A percentile compares a stretch with the other conserved stretches of the same genome.
These are phyloP conservation scores for Leptatherina wallacei DNA, from an alignment of 2,797 vertebrate genomes.

Conservation along the genomic window DNA sequence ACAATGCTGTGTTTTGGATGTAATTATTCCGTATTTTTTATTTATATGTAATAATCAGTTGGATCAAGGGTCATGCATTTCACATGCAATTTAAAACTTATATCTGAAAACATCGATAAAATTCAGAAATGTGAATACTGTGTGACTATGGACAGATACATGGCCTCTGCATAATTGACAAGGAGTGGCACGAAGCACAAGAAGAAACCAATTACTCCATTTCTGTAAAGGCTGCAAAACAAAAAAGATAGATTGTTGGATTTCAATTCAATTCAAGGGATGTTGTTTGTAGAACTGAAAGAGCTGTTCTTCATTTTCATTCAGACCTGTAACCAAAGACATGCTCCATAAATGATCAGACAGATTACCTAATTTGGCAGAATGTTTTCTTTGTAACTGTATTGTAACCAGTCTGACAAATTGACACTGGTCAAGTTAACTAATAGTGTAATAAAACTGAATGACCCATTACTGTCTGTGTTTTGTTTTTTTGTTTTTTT, in stretches of 20 bases:
- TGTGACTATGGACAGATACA: slow-evolving; percentile 41
- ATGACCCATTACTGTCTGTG: slow-evolving; percentile 77
- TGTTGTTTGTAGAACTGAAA: slow-evolving; percentile 51
- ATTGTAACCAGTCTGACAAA: slow-evolving; percentile 77
- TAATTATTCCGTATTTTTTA: slow-evolving; percentile 86
- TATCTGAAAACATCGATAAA: slow-evolving; percentile 60
- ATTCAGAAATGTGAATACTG: slow-evolving; percentile 54
- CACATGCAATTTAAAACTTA: slow-evolving; percentile 71
- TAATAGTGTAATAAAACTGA: slow-evolving; percentile 84
- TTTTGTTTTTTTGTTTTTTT: neutral
- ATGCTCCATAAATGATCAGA: slow-evolving; percentile 73
- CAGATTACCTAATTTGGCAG: slow-evolving; percentile 75
- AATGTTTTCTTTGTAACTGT: slow-evolving; percentile 78
- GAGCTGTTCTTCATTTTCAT: slow-evolving; percentile 77
- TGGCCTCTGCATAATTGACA: slow-evolving; percentile 62
- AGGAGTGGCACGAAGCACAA: slow-evolving; percentile 80
- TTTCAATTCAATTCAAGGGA: slow-evolving; percentile 51
- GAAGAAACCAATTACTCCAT: slow-evolving; percentile 68
- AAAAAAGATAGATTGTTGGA: slow-evolving; percentile 48
- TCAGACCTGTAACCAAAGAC: slow-evolving; percentile 80
- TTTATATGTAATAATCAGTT: slow-evolving; percentile 83
- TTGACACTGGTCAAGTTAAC: slow-evolving; percentile 73
- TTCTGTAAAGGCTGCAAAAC: slow-evolving; percentile 65
- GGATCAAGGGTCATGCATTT: slow-evolving; percentile 83
- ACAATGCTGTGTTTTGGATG: slow-evolving; percentile 88